Base-by-base conservation (phyloP, 2,113 vertebrate genomes). In the Alectura lathami region DNA sequence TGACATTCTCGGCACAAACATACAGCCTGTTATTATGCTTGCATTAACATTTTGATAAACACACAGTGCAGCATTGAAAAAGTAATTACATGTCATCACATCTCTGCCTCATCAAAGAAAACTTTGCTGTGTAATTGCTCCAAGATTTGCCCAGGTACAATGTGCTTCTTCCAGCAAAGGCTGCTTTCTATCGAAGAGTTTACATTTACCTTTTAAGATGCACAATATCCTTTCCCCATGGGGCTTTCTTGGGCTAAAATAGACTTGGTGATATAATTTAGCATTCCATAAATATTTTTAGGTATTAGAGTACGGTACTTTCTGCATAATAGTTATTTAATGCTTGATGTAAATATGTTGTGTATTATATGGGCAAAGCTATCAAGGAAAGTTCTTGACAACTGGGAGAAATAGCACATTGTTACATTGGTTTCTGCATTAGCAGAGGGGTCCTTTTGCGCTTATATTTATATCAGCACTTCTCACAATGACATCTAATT, bases 41-140 rank as follows among this genome's bases (percentile, higher is more conserved):
- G 98, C 99, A 99, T 99, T 99, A 99, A 99, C 99, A 99, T 99
- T 99, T 99, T 98, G 98, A 99, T 99, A 99, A 99, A 99, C 99
- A 99, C 98, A 98, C 98, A 97, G 98, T 98, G 94, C 98, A 86
- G 98, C 98, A 98, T 98, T 98, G 98, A 98, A 98, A 98, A 98
- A 99, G 98, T 99, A 99, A 99, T 99, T 99, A 98, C 98, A 99
- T 98, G 98, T 98, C 99, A 98, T 98, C 98, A 98, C 97, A 98
- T 97, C 97, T 95, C 98, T 97, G 98, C 98, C 98, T 98, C 98
- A 98, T 98, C 98, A 98, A 97, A 98, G 97, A 92, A 98, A 98
- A 98, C 97, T 98, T 98, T 98, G 96, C 97, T 95, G 93, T 88
- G 97, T 98, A 98, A 98, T 98, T 98, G 97, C 97, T 97, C 97